Conservation (phyloP, 1,140 invertebrate genomes). For the Macrobrachium rosenbergii region DNA sequence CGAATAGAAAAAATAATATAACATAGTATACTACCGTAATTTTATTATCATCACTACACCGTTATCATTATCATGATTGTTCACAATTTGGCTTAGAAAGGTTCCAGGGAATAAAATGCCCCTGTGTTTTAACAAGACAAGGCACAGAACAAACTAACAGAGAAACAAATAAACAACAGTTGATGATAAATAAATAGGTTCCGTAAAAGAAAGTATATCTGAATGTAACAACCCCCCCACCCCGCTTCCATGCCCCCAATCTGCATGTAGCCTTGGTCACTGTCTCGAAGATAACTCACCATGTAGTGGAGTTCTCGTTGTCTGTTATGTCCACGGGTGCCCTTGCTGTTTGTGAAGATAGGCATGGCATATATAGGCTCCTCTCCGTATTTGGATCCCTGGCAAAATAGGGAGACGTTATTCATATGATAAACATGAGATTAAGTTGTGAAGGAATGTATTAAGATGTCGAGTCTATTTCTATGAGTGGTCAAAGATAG, state of each 20-base stretch:
- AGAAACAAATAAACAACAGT: no score
- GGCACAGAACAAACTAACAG: no score
- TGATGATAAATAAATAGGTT: no score
- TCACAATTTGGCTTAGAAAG: no score
- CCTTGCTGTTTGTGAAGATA: slow-evolving; percentile 30
- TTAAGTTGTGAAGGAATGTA: not conserved
- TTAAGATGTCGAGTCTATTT: not conserved
- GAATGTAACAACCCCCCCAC: not conserved
- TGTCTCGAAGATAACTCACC: not conserved
- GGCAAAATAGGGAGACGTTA: not conserved
- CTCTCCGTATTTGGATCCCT: slow-evolving; percentile 34
- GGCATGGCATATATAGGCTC: slow-evolving; percentile 50
- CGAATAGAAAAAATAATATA: no score
- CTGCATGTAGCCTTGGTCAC: not conserved
- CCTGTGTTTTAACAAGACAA: no score
- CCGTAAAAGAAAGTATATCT: not conserved
- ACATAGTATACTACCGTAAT: no score
- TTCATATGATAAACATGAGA: not conserved
- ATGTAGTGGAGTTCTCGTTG: slow-evolving; percentile 54
- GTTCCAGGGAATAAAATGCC: no score
- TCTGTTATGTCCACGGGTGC: not conserved
- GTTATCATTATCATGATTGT: no score
- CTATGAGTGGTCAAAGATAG: not conserved
- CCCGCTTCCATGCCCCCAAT: not conserved
- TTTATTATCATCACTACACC: no score